Conservation (phyloP, 1,140 invertebrate species). For the Bombus ignitus region DNA sequence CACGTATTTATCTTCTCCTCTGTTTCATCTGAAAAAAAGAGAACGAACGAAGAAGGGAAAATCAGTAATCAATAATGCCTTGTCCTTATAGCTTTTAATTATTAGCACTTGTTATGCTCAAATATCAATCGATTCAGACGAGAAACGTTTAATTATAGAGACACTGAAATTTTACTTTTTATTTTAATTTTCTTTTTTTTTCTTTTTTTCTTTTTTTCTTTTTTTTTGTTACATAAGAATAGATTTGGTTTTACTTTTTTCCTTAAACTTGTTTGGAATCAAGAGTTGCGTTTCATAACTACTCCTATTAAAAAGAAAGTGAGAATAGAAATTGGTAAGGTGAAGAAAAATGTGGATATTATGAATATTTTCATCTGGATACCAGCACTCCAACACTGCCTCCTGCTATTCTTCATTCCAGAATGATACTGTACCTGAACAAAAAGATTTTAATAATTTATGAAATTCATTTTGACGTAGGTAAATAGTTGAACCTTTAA, state of each 20-base stretch:
- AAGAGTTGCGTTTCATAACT: constrained; percentile 49
- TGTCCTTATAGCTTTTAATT: neutral
- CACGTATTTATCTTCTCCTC: constrained; percentile 26
- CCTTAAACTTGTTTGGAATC: neutral
- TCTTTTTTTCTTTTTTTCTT: neutral
- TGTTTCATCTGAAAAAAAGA: neutral
- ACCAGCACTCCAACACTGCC: constrained; percentile 70
- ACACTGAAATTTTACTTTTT: constrained; percentile 1
- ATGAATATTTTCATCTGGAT: constrained; percentile 32
- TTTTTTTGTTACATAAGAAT: neutral
- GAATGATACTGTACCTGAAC: constrained; percentile 13
- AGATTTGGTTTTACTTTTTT: neutral
- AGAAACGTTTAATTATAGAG: constrained; percentile 41
- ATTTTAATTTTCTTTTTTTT: neutral
- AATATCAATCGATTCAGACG: constrained; percentile 61
- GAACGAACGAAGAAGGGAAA: neutral
- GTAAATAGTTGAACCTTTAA: constrained; percentile 2
- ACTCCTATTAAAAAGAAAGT: neutral
- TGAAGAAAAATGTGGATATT: constrained; percentile 14
- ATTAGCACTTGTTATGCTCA: constrained; percentile 18
- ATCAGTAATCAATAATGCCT: neutral
- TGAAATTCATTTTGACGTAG: neutral
- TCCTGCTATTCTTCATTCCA: constrained; percentile 64
- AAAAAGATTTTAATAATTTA: neutral
- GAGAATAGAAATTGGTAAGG: neutral